phyloP scores from a whole-genome alignment of 2,797 vertebrate species.

The Dryobates pubescens region DNA sequence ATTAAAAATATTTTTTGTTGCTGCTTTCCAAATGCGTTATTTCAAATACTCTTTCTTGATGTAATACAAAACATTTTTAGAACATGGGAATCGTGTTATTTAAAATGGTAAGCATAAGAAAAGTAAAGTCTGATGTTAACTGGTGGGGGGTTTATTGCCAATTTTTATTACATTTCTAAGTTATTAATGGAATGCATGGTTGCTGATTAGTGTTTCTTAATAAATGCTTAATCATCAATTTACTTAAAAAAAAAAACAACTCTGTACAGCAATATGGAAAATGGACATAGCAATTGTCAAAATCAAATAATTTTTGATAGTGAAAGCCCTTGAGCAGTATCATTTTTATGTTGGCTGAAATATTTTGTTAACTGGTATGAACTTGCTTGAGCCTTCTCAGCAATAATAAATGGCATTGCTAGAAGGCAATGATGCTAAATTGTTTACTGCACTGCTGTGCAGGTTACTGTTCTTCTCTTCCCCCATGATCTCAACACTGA shows the following conservation, averaged over 20 bases:
- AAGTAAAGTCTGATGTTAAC: conserved; percentile 60
- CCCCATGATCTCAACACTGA: conserved; percentile 13
- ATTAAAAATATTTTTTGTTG: conserved; percentile 52
- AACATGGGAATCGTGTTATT: not conserved
- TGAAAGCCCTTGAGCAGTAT: not conserved
- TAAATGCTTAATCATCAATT: not conserved
- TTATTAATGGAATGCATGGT: conserved; percentile 25
- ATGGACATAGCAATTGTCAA: not conserved
- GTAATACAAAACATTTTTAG: conserved; percentile 50
- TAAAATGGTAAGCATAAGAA: conserved; percentile 33
- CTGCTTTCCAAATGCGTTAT: conserved; percentile 53
- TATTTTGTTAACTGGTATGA: not conserved
- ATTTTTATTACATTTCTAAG: conserved; percentile 9
- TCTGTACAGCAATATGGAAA: conserved; percentile 10
- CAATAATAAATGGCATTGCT: conserved; percentile 26
- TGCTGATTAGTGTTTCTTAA: conserved; percentile 7
- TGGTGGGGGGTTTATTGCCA: not conserved
- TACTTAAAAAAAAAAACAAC: conserved; percentile 25
- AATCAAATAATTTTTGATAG: not conserved
- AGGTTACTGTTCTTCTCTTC: not conserved
- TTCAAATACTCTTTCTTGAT: conserved; percentile 66
- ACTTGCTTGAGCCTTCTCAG: conserved; percentile 5
- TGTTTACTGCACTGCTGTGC: conserved; percentile 11
- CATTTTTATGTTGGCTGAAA: conserved; percentile 36
- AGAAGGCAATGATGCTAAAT: conserved; percentile 21